Conservation (phyloP, 2,888 invertebrate genomes). For the Leucophenga montana region DNA sequence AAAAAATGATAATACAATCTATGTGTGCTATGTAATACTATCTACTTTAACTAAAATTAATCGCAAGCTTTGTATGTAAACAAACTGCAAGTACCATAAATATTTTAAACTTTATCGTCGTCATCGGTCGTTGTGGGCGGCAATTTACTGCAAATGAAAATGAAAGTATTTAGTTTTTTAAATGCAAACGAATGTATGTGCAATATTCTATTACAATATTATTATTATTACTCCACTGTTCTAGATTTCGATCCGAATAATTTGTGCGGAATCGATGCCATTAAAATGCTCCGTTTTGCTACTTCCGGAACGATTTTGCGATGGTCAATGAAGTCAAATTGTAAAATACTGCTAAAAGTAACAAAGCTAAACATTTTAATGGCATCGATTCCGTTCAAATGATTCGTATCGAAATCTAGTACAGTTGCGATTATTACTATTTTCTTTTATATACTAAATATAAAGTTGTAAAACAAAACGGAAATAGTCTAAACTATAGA, state of each 20-base stretch:
- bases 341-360: too few species aligned
- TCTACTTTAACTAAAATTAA: constrained; percentile 11
- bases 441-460: neutral
- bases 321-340: too few species aligned
- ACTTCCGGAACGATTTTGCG: too few species aligned
- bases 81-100: constrained; percentile 43
- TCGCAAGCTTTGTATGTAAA: constrained; percentile 30
- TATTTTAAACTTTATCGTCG: constrained; percentile 53
- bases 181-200: neutral
- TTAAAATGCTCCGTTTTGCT: too few species aligned
- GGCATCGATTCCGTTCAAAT: too few species aligned
- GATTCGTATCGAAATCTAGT: too few species aligned
- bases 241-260: too few species aligned
- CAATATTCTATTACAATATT: constrained; percentile 17
- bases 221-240: too few species aligned
- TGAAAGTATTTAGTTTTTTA: constrained; percentile 59
- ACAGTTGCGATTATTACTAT: too few species aligned
- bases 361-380: too few species aligned
- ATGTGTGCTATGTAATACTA: constrained; percentile 40
- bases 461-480: constrained; percentile 4
- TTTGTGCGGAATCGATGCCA: too few species aligned
- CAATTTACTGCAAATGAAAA: neutral
- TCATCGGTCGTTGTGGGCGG: too few species aligned
- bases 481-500: neutral
- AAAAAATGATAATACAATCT: constrained; percentile 35